Conservation (phyloP, 2,113 vertebrate genomes). For the Labeo rohita region DNA sequence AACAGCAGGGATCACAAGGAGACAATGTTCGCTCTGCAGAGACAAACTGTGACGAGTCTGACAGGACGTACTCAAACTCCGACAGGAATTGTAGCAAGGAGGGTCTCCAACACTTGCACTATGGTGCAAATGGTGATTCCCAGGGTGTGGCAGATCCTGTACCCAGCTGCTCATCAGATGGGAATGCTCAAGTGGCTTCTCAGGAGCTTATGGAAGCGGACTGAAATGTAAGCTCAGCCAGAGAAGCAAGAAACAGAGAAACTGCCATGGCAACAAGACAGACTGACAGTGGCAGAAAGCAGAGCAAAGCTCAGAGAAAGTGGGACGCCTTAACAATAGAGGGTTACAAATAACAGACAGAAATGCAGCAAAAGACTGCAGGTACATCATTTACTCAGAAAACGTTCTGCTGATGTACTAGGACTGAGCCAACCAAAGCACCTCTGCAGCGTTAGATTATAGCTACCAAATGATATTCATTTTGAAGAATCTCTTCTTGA, state of each 20-base stretch:
- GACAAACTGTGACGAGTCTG: background rate
- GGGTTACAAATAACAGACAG: background rate
- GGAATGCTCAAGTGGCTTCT: background rate
- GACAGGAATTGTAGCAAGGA: background rate
- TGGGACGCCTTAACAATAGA: background rate
- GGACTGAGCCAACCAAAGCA: background rate
- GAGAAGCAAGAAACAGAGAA: background rate
- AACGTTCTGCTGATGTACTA: background rate
- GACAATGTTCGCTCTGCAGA: conserved; percentile 9
- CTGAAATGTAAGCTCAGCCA: background rate
- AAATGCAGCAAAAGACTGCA: background rate
- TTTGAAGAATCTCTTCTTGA: conserved; percentile 5
- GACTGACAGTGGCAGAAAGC: background rate
- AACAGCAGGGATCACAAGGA: background rate
- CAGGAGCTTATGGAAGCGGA: conserved; percentile 1
- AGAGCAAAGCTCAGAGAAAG: background rate
- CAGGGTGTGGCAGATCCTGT: conserved; percentile 56
- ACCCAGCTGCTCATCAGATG: conserved; percentile 29
- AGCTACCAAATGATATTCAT: conserved; percentile 24
- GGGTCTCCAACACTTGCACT: conserved; percentile 50
- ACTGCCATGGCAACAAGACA: background rate
- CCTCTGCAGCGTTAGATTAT: background rate
- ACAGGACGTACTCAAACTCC: background rate
- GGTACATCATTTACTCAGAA: background rate
- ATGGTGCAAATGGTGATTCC: conserved; percentile 66